phyloP scores from a whole-genome alignment of 2,888 invertebrate genomes.

The Morinoia aosen region DNA sequence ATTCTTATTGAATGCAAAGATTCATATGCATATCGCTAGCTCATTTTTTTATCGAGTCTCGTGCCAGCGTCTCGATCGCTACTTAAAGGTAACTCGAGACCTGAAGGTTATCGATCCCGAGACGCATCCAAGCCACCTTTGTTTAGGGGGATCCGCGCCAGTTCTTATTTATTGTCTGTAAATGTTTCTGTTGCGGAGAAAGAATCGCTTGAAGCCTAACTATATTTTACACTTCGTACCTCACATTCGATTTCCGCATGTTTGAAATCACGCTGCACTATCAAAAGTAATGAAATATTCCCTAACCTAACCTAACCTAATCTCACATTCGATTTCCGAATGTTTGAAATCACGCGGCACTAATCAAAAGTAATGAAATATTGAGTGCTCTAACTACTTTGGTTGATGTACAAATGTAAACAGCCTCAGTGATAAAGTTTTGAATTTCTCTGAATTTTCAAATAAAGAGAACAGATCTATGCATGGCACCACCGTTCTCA shows the following conservation, averaged over 20 bases:
- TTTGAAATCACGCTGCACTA: not conserved
- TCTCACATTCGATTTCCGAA: not conserved
- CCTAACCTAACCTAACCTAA: too few species aligned
- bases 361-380: not conserved
- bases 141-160: not conserved
- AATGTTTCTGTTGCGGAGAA: not conserved
- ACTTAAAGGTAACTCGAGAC: not conserved
- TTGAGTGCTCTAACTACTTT: too few species aligned
- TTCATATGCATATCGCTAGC: not conserved
- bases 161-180: not conserved
- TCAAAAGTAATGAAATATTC: not conserved
- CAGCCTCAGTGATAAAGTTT: too few species aligned
- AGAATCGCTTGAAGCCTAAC: not conserved
- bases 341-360: not conserved
- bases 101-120: slow-evolving; percentile 3
- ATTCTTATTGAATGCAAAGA: not conserved
- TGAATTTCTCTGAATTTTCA: too few species aligned
- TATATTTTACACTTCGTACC: not conserved
- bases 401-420: too few species aligned
- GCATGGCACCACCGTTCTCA: too few species aligned
- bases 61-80: not conserved
- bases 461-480: too few species aligned
- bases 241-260: not conserved
- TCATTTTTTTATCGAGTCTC: not conserved
- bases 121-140: not conserved